A percentile compares a stretch with the other conserved stretches of the same genome.
These are phyloP conservation scores for Coturnix japonica DNA, from an alignment of 2,113 vertebrate genomes.

Conservation along the genomic window DNA sequence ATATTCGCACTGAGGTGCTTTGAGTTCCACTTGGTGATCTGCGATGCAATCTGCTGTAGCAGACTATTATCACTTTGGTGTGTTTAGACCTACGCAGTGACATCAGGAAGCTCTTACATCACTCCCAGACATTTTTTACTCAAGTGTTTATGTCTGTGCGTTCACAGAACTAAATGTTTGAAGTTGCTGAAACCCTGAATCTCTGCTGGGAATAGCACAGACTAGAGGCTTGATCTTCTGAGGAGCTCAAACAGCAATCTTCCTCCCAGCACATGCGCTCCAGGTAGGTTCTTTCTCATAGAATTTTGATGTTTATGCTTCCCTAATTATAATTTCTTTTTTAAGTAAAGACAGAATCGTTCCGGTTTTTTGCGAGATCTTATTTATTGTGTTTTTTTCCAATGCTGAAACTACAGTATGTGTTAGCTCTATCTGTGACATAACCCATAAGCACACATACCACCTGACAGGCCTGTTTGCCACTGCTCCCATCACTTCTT, in stretches of 20 bases:
- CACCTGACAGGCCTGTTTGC: neutral
- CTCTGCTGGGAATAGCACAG: neutral
- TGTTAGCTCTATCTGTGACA: neutral
- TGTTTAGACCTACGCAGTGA: neutral
- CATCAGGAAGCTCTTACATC: neutral
- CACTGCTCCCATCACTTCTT: neutral
- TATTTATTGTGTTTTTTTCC: neutral
- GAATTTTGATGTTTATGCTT: neutral
- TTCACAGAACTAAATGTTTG: neutral
- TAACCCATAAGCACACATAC: neutral
- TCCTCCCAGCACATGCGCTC: neutral
- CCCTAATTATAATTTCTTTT: neutral
- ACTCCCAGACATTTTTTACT: neutral
- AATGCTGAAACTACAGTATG: neutral
- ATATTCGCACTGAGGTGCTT: rapidly evolving
- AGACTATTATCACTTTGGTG: neutral
- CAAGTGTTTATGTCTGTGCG: neutral
- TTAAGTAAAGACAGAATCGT: neutral
- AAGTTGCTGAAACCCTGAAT: neutral
- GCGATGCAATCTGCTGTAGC: neutral
- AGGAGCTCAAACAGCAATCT: neutral
- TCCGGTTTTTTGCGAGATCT: neutral
- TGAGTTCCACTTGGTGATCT: neutral
- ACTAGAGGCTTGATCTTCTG: neutral
- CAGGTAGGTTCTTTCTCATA: neutral